phyloP scores from a whole-genome alignment of 2,888 invertebrate species.

The Pyrocoelia pectoralis region DNA sequence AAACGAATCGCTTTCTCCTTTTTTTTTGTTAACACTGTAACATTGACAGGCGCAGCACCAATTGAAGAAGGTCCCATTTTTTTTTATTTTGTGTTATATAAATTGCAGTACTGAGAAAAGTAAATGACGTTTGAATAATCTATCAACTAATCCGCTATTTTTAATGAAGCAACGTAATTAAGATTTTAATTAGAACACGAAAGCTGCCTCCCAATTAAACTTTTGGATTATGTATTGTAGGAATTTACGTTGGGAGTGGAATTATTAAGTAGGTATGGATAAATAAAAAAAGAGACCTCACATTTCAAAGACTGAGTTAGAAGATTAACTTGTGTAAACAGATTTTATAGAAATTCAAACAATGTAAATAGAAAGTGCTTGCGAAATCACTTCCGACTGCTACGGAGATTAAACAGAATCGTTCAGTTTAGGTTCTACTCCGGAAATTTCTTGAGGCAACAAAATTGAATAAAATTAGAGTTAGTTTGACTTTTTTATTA shows the following conservation, averaged over 20 bases:
- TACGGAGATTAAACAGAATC: constrained; percentile 18
- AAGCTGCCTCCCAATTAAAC: background rate
- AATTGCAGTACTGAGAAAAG: constrained; percentile 18
- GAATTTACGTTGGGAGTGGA: background rate
- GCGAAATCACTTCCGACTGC: constrained; percentile 19
- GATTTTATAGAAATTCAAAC: constrained; percentile 25
- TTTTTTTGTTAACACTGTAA: constrained; percentile 45
- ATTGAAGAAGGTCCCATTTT: constrained; percentile 20
- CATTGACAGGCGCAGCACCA: constrained; percentile 48
- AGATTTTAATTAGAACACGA: background rate
- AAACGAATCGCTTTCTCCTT: constrained; percentile 15
- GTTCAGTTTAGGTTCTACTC: constrained; percentile 1
- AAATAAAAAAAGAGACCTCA: background rate
- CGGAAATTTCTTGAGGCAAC: constrained; percentile 14
- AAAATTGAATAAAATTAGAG: constrained; percentile 19
- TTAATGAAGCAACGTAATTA: background rate
- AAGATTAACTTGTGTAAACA: constrained; percentile 19
- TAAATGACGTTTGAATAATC: background rate
- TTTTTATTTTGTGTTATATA: background rate
- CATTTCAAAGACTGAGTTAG: constrained; percentile 9
- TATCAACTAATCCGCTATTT: background rate
- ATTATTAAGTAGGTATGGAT: constrained; percentile 8
- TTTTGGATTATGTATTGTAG: background rate
- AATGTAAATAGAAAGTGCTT: constrained; percentile 24
- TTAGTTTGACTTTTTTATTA: background rate